Base-by-base conservation (phyloP, 2,113 vertebrate species). In the Odontesthes bonariensis region DNA sequence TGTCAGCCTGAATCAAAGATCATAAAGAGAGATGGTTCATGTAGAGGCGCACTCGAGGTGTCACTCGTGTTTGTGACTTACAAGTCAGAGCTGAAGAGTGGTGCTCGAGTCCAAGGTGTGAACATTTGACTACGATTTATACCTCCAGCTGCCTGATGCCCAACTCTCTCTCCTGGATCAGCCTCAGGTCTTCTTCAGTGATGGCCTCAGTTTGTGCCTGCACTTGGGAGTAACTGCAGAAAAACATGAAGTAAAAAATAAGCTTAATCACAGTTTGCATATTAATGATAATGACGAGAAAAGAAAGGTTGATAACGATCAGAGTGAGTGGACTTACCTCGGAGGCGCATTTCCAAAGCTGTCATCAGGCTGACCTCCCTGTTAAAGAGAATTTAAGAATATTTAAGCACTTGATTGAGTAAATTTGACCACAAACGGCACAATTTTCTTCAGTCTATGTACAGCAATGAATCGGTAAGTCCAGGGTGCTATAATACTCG, bases 91-190 rank as follows among this genome's bases (percentile, higher is more conserved):
- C 59, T 10, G 27, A 32, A 0, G 10, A 17, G 47, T 11, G 8
- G 0, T 27, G 13, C 13, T 19, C 5, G 0, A 16, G 14, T 16
- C 0, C 12, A 27, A 42, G 12, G 0, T 33, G 7, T 4, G 1
- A 8, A 49, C 53, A 19, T 62, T 27, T 6, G 1, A 32, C 22
- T 73, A 12, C 49, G 35, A 7, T 14, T 31, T 53, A 77, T 84
- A 99, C 98, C 94, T 99, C 98, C 59, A 99, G 92, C 86, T 97
- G 97, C 77, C 92, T 94, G 89, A 99, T 97, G 68, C 96, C 86
- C 27, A 93, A 93, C 81, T 99, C 98, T 80, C 97, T 92, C 85
- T 99, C 97, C 55, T 96, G 95, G 32, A 99, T 98, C 77, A 98
- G 95, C 73, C 90, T 94, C 61, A 99, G 92, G 78, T 99, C 98